Evolutionary conservation across 2,888 invertebrate genomes (phyloP), one percentile per base, ranked within the genome.

Genomic region (Ischnus inquisitorius): DNA sequence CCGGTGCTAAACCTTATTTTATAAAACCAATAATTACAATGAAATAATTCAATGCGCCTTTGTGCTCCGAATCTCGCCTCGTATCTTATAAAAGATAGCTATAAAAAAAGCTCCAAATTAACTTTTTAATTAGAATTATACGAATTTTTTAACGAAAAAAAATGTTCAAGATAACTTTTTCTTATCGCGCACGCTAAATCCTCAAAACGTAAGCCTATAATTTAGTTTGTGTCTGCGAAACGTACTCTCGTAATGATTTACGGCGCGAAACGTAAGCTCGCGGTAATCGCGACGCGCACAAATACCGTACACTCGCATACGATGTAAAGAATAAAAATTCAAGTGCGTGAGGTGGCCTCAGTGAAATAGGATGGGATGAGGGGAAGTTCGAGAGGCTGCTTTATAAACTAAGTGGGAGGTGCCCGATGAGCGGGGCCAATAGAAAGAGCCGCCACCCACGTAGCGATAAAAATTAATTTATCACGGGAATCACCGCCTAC

Each of bases 381-480:
- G 67, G 75, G 68, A 68, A 69, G 74, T 68, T 84, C 78, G 81
- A 84, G 81, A 78, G 75, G 74, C 81, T 84, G 80, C 77, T 84
- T 84, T 84, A 81, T 85, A 87, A 86, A 86, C 85, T 74, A 88
- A 90, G 90, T 91, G 88, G 91, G 91, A 91, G 91, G 91, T 80
- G 88, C 88, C 87, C 87, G 88, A 90, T 91, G 87, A 85, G 83
- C 88, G 77, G 87, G 8, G 54, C 91, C 91, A 91, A 91, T 91
- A 87, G 91, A 89, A 89, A 90, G 83, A 89, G 90, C 89, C 89
- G 88, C 90, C 90, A 91, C 90, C 91, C 91, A 90, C 90, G 91
- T 89, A 87, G 91, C 86, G 87, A 89, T 91, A 90, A 91, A 91
- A 91, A 91, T 91, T 90, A 91, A 91, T 91, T 91, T 91, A 91